Percentiles rank a stretch among this genome's conserved stretches.
Evolutionary conservation across 2,113 vertebrate genomes (phyloP).

Genomic region (Gobiocypris rarus): DNA sequence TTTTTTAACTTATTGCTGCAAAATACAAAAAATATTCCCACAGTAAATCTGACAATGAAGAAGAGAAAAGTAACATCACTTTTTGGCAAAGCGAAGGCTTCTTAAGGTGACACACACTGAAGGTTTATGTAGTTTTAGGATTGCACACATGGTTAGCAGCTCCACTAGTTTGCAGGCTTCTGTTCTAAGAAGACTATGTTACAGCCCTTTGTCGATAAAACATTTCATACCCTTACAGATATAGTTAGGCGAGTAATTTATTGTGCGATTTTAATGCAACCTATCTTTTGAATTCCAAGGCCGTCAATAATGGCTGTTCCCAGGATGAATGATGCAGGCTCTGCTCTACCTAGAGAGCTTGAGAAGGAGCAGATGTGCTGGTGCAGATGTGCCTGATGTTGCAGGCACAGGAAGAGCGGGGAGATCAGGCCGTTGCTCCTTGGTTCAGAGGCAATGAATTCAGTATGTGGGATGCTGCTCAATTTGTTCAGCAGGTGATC

Average conservation of each 20-base stretch:
- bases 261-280: constrained; percentile 65
- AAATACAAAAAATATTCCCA: background rate
- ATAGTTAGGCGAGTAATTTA: constrained; percentile 68
- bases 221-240: constrained; percentile 62
- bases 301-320: constrained; percentile 41
- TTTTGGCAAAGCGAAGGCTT: background rate
- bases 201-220: constrained; percentile 65
- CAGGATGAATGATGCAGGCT: constrained; percentile 67
- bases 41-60: background rate
- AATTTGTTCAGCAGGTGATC: constrained; percentile 63
- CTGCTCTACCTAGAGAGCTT: constrained; percentile 63
- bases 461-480: constrained; percentile 61
- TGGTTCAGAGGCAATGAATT: constrained; percentile 66
- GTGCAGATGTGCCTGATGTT: constrained; percentile 70
- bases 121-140: constrained; percentile 25
- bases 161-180: constrained; percentile 56
- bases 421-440: constrained; percentile 61
- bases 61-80: constrained; percentile 1
- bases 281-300: constrained; percentile 56
- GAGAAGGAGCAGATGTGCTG: constrained; percentile 76
- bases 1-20: background rate
- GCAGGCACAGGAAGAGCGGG: constrained; percentile 46
- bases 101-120: background rate
- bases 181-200: constrained; percentile 51
- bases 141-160: constrained; percentile 65